Conservation (phyloP, 2,888 invertebrate species). For the Philereme vetulata region DNA sequence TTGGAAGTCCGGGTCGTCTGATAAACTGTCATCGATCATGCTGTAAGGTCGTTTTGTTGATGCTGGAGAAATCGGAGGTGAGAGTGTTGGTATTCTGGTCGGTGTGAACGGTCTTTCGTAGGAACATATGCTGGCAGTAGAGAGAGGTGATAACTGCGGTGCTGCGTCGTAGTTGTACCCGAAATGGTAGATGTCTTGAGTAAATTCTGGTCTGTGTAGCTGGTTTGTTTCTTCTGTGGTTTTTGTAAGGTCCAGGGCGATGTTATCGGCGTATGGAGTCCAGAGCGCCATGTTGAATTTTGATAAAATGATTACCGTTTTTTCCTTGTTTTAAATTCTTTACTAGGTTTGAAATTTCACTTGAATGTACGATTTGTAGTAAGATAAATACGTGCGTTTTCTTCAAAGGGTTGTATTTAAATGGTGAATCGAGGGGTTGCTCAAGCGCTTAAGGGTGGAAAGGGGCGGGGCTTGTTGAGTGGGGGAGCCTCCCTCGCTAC, state of each 20-base stretch:
- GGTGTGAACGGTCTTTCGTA: constrained; percentile 39
- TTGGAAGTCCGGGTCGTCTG: constrained; percentile 84
- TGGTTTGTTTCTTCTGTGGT: constrained; percentile 33
- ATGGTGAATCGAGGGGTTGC: constrained; percentile 39
- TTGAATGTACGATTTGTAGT: neutral
- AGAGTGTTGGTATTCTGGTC: constrained; percentile 35
- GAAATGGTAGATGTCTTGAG: constrained; percentile 36
- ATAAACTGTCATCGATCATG: constrained; percentile 48
- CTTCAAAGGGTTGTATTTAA: constrained; percentile 36
- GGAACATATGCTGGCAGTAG: constrained; percentile 45
- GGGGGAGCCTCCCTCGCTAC: constrained; percentile 32
- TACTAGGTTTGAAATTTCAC: neutral
- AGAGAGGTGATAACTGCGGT: constrained; percentile 49
- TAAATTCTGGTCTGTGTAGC: neutral
- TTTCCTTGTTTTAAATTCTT: neutral
- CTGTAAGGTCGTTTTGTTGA: constrained; percentile 35
- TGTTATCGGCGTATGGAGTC: constrained; percentile 68
- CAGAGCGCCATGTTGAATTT: constrained; percentile 60
- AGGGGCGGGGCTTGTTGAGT: constrained; percentile 37
- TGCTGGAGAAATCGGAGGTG: constrained; percentile 49
- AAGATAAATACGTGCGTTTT: constrained; percentile 27
- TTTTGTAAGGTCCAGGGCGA: constrained; percentile 59
- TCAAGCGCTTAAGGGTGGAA: constrained; percentile 40
- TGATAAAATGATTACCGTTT: too few species aligned
- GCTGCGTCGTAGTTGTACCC: constrained; percentile 38